These are phyloP conservation scores for Pangasianodon hypophthalmus DNA, from an alignment of 2,113 vertebrate genomes.

Conservation along the genomic window DNA sequence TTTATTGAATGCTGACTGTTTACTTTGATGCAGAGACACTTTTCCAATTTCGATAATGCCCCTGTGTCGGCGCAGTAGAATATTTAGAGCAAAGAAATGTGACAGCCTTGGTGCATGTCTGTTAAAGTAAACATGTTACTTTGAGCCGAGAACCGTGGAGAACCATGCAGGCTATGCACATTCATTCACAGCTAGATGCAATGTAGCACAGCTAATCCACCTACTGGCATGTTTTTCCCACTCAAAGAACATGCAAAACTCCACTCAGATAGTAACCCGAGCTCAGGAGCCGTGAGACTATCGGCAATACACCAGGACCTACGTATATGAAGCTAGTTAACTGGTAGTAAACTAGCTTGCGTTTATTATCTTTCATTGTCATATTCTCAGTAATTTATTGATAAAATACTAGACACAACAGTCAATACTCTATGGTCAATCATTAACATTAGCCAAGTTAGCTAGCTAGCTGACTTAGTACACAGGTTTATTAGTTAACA, in stretches of 20 bases:
- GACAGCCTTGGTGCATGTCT: neutral
- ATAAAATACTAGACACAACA: neutral
- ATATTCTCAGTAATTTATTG: neutral
- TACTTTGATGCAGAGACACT: conserved; percentile 13
- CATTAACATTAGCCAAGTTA: neutral
- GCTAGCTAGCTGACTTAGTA: conserved; percentile 4
- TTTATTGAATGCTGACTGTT: neutral
- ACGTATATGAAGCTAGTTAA: too few species aligned
- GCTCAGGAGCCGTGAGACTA: neutral
- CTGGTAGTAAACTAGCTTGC: neutral
- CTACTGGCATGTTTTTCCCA: neutral
- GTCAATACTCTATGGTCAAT: neutral
- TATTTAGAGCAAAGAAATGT: neutral
- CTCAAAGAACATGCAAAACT: neutral
- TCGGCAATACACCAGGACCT: neutral
- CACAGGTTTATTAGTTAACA: neutral
- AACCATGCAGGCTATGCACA: too few species aligned
- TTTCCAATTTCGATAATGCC: neutral
- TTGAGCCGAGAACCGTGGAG: too few species aligned
- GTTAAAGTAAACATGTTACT: neutral
- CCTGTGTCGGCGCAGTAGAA: neutral
- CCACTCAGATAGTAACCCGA: neutral
- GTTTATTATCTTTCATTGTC: neutral
- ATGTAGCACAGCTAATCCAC: neutral
- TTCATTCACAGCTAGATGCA: neutral